These are phyloP conservation scores for Cantharis rufa DNA, from an alignment of 2,888 invertebrate species.

Conservation along the genomic window DNA sequence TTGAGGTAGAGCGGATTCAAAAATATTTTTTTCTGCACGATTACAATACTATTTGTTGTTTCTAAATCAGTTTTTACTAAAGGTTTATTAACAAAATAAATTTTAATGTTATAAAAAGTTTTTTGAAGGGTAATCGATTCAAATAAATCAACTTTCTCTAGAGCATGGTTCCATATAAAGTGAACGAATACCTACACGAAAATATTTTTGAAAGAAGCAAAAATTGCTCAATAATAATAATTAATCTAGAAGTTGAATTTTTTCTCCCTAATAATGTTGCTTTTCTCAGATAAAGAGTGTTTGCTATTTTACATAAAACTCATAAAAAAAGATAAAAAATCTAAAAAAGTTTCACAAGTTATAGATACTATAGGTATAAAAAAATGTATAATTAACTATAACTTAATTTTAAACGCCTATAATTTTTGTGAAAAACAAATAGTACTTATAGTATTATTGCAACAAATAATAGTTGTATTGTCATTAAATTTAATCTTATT, in stretches of 20 bases:
- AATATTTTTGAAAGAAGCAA: background rate
- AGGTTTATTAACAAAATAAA: background rate
- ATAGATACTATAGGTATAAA: background rate
- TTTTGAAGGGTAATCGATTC: background rate
- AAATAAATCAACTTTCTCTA: background rate
- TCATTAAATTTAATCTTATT: background rate
- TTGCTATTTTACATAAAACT: background rate
- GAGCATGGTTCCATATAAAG: background rate
- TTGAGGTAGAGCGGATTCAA: too few species aligned
- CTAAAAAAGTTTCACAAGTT: background rate
- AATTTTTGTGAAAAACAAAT: background rate
- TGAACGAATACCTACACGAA: background rate
- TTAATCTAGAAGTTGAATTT: background rate
- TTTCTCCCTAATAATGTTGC: background rate
- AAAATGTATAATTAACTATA: background rate
- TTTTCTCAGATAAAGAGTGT: background rate
- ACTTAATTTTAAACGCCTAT: background rate
- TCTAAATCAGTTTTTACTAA: too few species aligned
- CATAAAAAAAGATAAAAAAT: too few species aligned
- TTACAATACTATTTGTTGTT: too few species aligned
- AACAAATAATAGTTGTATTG: background rate
- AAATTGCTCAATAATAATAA: background rate
- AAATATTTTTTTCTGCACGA: too few species aligned
- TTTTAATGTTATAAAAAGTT: background rate
- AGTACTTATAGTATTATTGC: background rate